Evolutionary conservation across 2,888 invertebrate genomes (phyloP).

Genomic region (Kryphioiulus occultus): DNA sequence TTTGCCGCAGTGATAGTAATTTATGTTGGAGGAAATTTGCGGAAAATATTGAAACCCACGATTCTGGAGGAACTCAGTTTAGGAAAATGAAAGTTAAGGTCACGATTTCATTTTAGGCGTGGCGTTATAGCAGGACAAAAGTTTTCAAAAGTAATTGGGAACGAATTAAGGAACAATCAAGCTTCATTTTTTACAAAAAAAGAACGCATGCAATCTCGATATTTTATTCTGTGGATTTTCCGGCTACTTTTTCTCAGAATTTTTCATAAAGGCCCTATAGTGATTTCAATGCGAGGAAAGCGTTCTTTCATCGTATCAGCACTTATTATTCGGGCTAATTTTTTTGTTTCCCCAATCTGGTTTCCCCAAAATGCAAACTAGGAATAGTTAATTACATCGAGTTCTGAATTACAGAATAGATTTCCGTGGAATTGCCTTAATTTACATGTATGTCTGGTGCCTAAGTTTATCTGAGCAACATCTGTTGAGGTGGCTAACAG

Average conservation of each 20-base stretch:
- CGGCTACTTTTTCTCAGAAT: background rate
- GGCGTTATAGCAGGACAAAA: background rate
- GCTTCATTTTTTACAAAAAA: background rate
- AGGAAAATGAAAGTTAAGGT: slow-evolving; percentile 1
- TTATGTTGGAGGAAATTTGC: slow-evolving; percentile 15
- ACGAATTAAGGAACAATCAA: background rate
- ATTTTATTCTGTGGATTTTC: background rate
- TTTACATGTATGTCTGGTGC: background rate
- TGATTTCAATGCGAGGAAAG: background rate
- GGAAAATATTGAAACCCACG: slow-evolving; percentile 1
- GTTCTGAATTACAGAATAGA: background rate
- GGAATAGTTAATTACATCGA: background rate
- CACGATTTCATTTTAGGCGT: background rate
- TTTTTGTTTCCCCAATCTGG: background rate
- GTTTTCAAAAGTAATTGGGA: background rate
- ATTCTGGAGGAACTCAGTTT: background rate
- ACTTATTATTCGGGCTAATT: background rate
- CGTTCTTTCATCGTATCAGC: background rate
- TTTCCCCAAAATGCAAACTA: background rate
- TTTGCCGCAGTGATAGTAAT: background rate
- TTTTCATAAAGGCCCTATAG: background rate
- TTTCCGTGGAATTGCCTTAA: background rate
- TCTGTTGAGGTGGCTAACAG: too few species aligned
- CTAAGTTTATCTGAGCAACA: too few species aligned
- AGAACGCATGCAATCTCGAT: background rate